phyloP scores from a whole-genome alignment of 2,113 vertebrate genomes.

The Oncorhynchus keta region DNA sequence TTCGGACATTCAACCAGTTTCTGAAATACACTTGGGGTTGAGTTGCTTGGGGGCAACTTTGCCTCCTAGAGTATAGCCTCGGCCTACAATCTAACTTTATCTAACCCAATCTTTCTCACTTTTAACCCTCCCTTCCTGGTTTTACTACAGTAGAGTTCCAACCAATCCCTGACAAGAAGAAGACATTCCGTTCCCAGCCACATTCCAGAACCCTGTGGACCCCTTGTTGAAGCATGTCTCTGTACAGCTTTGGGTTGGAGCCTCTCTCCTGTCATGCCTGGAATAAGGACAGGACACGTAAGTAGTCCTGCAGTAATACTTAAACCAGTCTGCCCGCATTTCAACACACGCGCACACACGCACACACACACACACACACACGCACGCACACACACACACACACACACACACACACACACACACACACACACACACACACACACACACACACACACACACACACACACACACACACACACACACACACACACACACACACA shows the following conservation, averaged over 20 bases:
- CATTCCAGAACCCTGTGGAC: constrained; percentile 62
- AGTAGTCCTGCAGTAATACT: constrained; percentile 40
- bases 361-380: too few species aligned
- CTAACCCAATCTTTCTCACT: neutral
- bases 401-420: too few species aligned
- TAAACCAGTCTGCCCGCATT: constrained; percentile 22
- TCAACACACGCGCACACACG: neutral
- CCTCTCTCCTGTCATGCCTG: constrained; percentile 81
- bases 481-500: too few species aligned
- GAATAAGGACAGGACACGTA: constrained; percentile 80
- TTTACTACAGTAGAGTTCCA: constrained; percentile 31
- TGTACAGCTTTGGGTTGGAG: constrained; percentile 77
- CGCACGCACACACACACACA: too few species aligned
- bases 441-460: too few species aligned
- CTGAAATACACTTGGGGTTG: neutral
- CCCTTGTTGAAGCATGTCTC: constrained; percentile 73
- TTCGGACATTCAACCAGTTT: neutral
- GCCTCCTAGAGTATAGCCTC: neutral
- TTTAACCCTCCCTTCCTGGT: neutral
- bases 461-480: too few species aligned
- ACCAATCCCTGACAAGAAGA: constrained; percentile 1
- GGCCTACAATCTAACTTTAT: neutral
- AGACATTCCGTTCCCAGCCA: constrained; percentile 19
- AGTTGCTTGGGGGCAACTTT: neutral
- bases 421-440: too few species aligned